Evolutionary conservation across 2,888 invertebrate species (phyloP).

Genomic region (Acanthosepion esculentum): DNA sequence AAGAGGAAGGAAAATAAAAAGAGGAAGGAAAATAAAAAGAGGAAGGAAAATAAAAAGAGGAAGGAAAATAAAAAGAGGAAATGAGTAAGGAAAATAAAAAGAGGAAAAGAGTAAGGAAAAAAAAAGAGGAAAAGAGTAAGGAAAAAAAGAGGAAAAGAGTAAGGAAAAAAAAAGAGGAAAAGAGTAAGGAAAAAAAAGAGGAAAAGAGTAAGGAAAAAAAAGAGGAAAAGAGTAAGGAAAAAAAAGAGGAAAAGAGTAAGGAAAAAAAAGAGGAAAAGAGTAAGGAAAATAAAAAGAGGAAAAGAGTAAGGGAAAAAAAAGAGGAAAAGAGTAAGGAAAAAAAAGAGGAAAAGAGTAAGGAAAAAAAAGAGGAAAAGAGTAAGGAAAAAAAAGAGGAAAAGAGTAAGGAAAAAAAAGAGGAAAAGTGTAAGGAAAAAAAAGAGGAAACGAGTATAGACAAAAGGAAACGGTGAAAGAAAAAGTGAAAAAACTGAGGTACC

Average conservation of each 20-base stretch:
- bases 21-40: too few species aligned
- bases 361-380: too few species aligned
- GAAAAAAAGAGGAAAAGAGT: too few species aligned
- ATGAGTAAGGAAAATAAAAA: accelerated
- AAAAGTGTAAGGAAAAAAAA: accelerated
- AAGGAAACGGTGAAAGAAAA: background rate
- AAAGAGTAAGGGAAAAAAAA: background rate
- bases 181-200: background rate
- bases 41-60: too few species aligned
- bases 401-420: background rate
- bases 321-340: accelerated
- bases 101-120: too few species aligned
- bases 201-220: background rate
- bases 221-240: background rate
- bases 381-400: accelerated
- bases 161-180: accelerated
- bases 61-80: too few species aligned
- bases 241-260: accelerated
- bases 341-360: background rate
- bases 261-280: background rate
- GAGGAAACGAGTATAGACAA: background rate
- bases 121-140: too few species aligned
- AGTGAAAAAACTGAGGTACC: background rate
- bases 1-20: too few species aligned
- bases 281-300: accelerated